Conservation (phyloP, 2,113 vertebrate genomes). For the Pelusios castaneus region DNA sequence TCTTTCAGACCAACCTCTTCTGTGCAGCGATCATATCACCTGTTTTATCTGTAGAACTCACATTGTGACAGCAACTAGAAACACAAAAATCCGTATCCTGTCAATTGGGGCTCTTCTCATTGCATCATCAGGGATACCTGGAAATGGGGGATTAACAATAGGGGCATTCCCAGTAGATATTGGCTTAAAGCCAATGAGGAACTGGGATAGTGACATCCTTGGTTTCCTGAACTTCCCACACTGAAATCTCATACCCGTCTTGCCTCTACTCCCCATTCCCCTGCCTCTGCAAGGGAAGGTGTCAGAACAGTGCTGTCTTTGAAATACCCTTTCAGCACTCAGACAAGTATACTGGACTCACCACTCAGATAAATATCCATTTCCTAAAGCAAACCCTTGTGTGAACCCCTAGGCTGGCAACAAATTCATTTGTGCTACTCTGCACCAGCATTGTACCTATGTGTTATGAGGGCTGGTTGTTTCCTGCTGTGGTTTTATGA, state of each 20-base stretch:
- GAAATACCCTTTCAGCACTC: neutral
- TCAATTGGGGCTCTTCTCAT: too few relatives aligned
- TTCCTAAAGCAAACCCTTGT: neutral
- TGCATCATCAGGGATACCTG: neutral
- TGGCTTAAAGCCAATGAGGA: neutral
- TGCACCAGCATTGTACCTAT: neutral
- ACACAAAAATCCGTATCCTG: neutral
- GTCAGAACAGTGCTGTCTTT: neutral
- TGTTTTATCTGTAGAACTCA: neutral
- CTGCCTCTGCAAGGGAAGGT: neutral
- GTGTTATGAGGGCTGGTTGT: neutral
- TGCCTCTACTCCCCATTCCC: neutral
- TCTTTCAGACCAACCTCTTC: neutral
- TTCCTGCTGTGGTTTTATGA: slow-evolving; percentile 39
- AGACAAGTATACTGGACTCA: neutral
- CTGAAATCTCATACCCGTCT: neutral
- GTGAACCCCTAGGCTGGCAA: neutral
- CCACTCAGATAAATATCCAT: fast-evolving
- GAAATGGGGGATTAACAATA: neutral
- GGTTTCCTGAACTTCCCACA: neutral
- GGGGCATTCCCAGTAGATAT: neutral
- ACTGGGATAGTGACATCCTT: neutral
- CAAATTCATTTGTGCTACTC: neutral
- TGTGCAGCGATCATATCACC: neutral
- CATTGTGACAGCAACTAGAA: neutral